These are phyloP conservation scores for Trichosurus vulpecula DNA, from an alignment of 2,797 vertebrate genomes.

Conservation along the genomic window DNA sequence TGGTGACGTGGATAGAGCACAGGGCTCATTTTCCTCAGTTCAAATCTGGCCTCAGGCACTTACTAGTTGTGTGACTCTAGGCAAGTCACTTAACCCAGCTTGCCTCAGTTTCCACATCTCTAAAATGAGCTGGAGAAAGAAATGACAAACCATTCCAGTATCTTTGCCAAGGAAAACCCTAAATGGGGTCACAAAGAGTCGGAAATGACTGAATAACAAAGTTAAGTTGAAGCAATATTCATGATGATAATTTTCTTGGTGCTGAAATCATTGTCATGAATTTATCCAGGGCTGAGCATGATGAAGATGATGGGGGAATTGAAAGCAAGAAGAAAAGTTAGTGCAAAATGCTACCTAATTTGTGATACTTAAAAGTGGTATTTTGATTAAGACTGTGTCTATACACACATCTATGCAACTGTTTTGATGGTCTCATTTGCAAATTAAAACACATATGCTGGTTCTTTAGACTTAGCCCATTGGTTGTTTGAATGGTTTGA, in stretches of 20 bases:
- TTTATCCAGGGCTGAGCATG: not conserved
- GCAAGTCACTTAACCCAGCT: not conserved
- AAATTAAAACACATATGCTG: no score
- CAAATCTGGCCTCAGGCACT: not conserved
- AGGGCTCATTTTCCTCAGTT: not conserved
- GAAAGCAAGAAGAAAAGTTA: no score
- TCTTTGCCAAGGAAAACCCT: not conserved
- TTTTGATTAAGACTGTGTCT: no score
- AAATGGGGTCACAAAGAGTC: not conserved
- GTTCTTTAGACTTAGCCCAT: no score
- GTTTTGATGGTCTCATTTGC: no score
- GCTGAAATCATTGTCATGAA: not conserved
- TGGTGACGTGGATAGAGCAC: no score
- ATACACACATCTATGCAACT: no score
- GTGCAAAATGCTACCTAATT: no score
- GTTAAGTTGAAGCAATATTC: not conserved
- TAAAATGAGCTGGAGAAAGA: not conserved
- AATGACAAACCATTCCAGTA: not conserved
- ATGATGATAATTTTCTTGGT: not conserved
- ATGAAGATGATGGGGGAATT: not conserved
- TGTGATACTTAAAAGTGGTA: no score
- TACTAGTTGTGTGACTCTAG: not conserved
- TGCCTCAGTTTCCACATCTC: not conserved
- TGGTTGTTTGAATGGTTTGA: not conserved
- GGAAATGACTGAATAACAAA: not conserved